Base-by-base conservation (phyloP, 2,888 invertebrate species). In the Cosmia pyralina region DNA sequence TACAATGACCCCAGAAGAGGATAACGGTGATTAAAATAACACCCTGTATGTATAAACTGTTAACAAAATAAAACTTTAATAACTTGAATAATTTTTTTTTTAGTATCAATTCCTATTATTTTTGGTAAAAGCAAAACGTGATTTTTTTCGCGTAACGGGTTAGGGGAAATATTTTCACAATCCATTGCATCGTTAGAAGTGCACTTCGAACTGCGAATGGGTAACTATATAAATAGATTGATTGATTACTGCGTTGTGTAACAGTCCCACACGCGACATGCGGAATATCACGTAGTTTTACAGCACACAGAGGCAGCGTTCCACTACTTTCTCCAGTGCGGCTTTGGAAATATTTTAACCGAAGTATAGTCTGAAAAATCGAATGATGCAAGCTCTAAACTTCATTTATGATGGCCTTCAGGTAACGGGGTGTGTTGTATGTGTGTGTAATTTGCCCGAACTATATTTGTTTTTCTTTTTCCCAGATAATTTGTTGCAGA, bases 21-120 rank as follows among this genome's bases (percentile, higher is more conserved):
- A 28, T 28, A 28, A 28, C 28, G 28, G 28, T 28, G 28, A 28
- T 28, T 28, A 28, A 28, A 28, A 28, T 28, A 2, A 28, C 28
- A 28, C 28, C 28, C 28, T 28, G 28, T 28, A 85, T 28, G 28
- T 28, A 85, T 87, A 65, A 44, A 79, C 75, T 85, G 86, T 87
- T 86, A 83, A 87, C 57, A 66, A 83, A 81, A 77, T 60, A 67
- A 87, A 80, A 75, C 57, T 85, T 79, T 85, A 85, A 77, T 70
- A 74, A 79, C 75, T 74, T 76, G 55, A 85, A 82, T 83, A 83
- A 87, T 86, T 72, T 46, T n/a, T 46, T 60, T 77, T 80, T 75
- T n/a, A 75, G 75, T 72, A 81, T 44, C 11, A 38, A 58, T 15
- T n/a, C 0, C 3, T 69, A 22, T 80, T 63, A 66, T 69, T 83